phyloP scores from a whole-genome alignment of 2,888 invertebrate species.

The Melolontha melolontha region DNA sequence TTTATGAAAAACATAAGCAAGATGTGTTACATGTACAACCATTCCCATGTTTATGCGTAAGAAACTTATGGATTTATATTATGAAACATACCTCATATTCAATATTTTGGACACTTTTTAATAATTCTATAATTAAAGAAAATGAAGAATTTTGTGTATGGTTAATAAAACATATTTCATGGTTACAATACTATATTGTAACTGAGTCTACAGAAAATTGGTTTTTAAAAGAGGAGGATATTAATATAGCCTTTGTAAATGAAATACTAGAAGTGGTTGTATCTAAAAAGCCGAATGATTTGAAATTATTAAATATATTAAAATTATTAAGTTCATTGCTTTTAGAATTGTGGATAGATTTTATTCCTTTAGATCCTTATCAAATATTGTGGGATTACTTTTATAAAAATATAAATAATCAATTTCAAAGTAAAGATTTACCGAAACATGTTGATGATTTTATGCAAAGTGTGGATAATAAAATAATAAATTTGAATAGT shows the following conservation, averaged over 20 bases:
- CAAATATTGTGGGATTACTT: conserved; percentile 62
- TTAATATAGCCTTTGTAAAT: conserved; percentile 57
- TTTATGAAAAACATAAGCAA: conserved; percentile 47
- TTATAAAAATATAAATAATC: conserved; percentile 55
- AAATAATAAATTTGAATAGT: conserved; percentile 38
- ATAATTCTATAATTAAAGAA: conserved; percentile 52
- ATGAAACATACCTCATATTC: conserved; percentile 52
- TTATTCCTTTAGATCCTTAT: conserved; percentile 58
- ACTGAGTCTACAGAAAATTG: conserved; percentile 43
- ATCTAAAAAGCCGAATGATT: conserved; percentile 49
- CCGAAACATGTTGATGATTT: conserved; percentile 49
- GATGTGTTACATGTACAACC: conserved; percentile 40
- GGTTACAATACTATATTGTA: conserved; percentile 47
- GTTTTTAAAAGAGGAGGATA: conserved; percentile 46
- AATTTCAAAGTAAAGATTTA: conserved; percentile 38
- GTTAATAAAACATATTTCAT: conserved; percentile 55
- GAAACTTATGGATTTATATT: conserved; percentile 56
- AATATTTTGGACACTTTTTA: conserved; percentile 59
- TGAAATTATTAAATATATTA: conserved; percentile 52
- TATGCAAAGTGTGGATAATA: conserved; percentile 49
- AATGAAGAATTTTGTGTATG: conserved; percentile 55
- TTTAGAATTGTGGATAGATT: conserved; percentile 57
- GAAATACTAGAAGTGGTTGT: conserved; percentile 53
- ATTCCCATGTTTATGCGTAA: conserved; percentile 57
- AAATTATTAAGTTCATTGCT: conserved; percentile 56